A percentile compares a stretch with the other conserved stretches of the same genome.
phyloP scores from a whole-genome alignment of 2,888 invertebrate genomes.

The Tryphoninae sp. region DNA sequence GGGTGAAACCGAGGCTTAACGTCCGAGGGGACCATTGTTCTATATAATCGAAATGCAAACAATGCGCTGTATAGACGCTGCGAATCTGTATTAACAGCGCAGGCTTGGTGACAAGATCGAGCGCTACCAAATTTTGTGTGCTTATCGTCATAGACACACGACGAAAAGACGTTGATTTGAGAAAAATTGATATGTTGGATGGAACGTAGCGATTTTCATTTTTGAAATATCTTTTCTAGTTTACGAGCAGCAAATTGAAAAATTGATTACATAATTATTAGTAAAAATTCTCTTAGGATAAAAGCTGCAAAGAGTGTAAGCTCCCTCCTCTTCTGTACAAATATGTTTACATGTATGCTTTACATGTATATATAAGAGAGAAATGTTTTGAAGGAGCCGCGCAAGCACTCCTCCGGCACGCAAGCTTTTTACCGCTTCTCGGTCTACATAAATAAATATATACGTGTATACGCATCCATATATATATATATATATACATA shows the following conservation, averaged over 20 bases:
- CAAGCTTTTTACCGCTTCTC: slow-evolving; percentile 46
- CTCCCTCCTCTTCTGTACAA: neutral
- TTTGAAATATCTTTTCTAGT: no score
- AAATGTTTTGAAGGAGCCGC: slow-evolving; percentile 33
- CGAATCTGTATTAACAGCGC: neutral
- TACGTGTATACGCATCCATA: neutral
- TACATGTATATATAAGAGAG: slow-evolving; percentile 2
- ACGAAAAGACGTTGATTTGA: neutral
- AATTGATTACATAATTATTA: neutral
- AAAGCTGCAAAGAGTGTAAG: slow-evolving; percentile 2
- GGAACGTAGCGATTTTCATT: no score
- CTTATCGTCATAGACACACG: neutral
- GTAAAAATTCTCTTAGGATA: neutral
- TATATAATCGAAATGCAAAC: slow-evolving; percentile 3
- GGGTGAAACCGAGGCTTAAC: slow-evolving; percentile 20
- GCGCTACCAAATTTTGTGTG: neutral
- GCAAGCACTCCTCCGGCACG: slow-evolving; percentile 11
- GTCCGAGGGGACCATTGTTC: slow-evolving; percentile 2
- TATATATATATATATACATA: slow-evolving; percentile 15
- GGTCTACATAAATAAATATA: slow-evolving; percentile 19
- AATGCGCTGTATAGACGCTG: slow-evolving; percentile 17
- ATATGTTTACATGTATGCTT: slow-evolving; percentile 3
- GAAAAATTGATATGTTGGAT: no score
- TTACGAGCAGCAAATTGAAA: neutral
- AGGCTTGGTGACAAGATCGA: neutral